phyloP scores from a whole-genome alignment of 2,888 invertebrate genomes.

The Octonoba sinensis region DNA sequence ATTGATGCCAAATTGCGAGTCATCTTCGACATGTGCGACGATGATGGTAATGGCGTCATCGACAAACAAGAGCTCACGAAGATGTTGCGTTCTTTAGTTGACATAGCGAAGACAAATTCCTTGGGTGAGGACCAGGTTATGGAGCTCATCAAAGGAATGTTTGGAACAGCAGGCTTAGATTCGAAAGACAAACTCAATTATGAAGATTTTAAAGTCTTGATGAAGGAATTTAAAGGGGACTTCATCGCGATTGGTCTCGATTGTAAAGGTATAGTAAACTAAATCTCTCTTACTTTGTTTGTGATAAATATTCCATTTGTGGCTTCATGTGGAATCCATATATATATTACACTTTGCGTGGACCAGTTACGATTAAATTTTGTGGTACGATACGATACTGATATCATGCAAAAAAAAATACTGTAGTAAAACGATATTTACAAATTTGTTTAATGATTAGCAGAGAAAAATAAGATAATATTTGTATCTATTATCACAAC shows the following conservation, averaged over 20 bases:
- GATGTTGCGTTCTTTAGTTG: slow-evolving; percentile 91
- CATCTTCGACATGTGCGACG: slow-evolving; percentile 98
- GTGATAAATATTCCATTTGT: not conserved
- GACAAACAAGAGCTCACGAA: slow-evolving; percentile 93
- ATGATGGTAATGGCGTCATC: slow-evolving; percentile 94
- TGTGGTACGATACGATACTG: no score
- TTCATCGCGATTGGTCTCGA: slow-evolving; percentile 94
- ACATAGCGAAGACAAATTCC: slow-evolving; percentile 90
- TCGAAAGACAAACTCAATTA: slow-evolving; percentile 91
- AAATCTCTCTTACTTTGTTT: not conserved
- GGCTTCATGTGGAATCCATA: not conserved
- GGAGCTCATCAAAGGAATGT: slow-evolving; percentile 94
- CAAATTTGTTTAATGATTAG: no score
- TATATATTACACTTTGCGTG: no score
- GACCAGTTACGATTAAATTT: no score
- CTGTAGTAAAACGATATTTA: no score
- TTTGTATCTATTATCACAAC: no score
- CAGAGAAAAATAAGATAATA: no score
- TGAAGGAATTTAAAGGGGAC: slow-evolving; percentile 96
- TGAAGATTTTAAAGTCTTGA: slow-evolving; percentile 92
- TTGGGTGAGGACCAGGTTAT: slow-evolving; percentile 87
- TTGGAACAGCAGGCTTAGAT: slow-evolving; percentile 89
- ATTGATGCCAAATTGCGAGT: slow-evolving; percentile 93
- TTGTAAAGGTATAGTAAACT: slow-evolving; percentile 78
- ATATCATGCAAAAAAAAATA: no score